phyloP scores from a whole-genome alignment of 2,888 invertebrate genomes.

The Eilema caniola region DNA sequence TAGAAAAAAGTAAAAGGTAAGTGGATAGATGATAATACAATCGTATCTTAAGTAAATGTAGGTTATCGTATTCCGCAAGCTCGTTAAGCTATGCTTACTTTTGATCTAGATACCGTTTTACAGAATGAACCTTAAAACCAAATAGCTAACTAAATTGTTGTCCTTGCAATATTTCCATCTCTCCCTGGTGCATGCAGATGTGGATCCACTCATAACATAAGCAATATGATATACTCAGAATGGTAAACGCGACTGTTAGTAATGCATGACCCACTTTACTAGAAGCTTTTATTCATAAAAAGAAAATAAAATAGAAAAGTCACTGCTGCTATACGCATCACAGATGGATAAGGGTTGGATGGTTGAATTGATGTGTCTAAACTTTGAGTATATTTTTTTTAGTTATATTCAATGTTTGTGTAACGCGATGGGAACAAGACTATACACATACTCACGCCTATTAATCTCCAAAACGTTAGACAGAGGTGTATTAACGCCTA shows the following conservation, averaged over 20 bases:
- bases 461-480: too few relatives aligned
- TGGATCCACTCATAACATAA: not conserved
- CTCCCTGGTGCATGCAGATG: not conserved
- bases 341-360: not conserved
- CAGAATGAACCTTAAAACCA: too few relatives aligned
- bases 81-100: too few relatives aligned
- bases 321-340: not conserved
- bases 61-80: too few relatives aligned
- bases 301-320: not conserved
- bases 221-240: not conserved
- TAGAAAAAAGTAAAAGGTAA: too few relatives aligned
- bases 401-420: not conserved
- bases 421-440: not conserved
- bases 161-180: not conserved
- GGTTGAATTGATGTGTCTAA: constrained; percentile 2
- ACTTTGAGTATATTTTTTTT: not conserved
- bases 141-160: not conserved
- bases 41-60: too few relatives aligned
- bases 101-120: too few relatives aligned
- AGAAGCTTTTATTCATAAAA: not conserved
- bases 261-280: not conserved
- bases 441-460: too few relatives aligned
- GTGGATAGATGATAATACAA: too few relatives aligned
- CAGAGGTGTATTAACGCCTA: too few relatives aligned
- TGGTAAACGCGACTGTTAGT: not conserved